phyloP scores from a whole-genome alignment of 2,113 vertebrate species.

The Urocynchramus pylzowi region DNA sequence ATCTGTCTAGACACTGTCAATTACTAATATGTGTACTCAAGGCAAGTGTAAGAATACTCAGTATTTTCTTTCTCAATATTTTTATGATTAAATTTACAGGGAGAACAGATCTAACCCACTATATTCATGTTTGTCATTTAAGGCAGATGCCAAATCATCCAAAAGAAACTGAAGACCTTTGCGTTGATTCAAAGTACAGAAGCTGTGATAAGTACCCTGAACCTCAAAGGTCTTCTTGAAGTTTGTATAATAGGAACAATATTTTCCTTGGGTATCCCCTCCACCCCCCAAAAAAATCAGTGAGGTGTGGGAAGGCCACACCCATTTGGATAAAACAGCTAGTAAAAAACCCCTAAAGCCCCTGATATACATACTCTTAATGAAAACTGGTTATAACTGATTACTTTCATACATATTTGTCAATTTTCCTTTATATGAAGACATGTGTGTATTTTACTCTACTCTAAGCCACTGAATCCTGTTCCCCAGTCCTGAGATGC shows the following conservation, averaged over 20 bases:
- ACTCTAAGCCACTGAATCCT: neutral
- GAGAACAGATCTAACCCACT: neutral
- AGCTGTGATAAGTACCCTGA: neutral
- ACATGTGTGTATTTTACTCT: neutral
- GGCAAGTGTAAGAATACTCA: neutral
- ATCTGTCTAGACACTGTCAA: neutral
- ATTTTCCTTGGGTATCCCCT: neutral
- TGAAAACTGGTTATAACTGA: neutral
- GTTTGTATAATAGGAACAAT: neutral
- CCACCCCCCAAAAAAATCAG: accelerated
- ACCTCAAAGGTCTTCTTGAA: neutral
- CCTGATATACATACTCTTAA: neutral
- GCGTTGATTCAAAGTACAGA: neutral
- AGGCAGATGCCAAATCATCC: neutral
- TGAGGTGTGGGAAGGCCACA: neutral
- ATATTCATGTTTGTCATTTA: neutral
- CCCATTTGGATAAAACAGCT: neutral
- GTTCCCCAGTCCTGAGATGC: neutral
- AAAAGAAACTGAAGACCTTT: neutral
- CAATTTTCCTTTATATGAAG: neutral
- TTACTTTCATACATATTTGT: neutral
- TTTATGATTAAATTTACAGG: neutral
- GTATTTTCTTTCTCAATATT: neutral
- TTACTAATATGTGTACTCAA: neutral
- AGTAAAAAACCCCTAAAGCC: neutral